A percentile compares a stretch with the other conserved stretches of the same genome.
phyloP scores from a whole-genome alignment of 1,140 invertebrate species.

The Drosophila auraria region DNA sequence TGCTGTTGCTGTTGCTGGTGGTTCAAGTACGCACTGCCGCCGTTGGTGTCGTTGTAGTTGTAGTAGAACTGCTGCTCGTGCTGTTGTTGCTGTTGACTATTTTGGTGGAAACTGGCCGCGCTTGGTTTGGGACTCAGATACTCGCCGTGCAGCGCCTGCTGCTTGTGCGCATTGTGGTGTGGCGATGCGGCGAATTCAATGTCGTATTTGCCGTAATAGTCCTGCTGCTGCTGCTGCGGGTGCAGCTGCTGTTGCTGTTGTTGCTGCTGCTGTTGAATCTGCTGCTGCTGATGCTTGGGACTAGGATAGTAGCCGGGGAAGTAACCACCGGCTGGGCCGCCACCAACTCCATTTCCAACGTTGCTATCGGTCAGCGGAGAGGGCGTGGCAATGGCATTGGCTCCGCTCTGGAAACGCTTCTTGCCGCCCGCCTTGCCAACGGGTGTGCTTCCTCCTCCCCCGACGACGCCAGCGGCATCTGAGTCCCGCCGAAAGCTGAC shows the following conservation, averaged over 20 bases:
- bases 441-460: constrained; percentile 40
- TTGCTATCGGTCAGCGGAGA: constrained; percentile 39
- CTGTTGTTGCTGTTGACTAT: constrained; percentile 69
- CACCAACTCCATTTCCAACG: constrained; percentile 17
- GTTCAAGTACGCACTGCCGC: constrained; percentile 72
- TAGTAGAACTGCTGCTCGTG: constrained; percentile 73
- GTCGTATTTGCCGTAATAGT: constrained; percentile 83
- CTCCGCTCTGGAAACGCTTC: constrained; percentile 67
- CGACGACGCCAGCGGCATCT: constrained; percentile 45
- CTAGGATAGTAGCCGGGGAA: constrained; percentile 77
- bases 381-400: constrained; percentile 63
- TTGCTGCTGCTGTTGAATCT: constrained; percentile 52
- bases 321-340: constrained; percentile 46
- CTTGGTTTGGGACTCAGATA: constrained; percentile 78
- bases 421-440: constrained; percentile 48
- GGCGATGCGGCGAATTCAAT: constrained; percentile 78
- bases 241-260: constrained; percentile 38
- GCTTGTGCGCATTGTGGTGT: constrained; percentile 64
- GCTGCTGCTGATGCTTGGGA: constrained; percentile 61
- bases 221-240: constrained; percentile 62
- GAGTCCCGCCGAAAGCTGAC: constrained; percentile 76
- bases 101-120: constrained; percentile 65
- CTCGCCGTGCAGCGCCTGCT: constrained; percentile 68
- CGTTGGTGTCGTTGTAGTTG: constrained; percentile 77
- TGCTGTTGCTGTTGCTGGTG: constrained; percentile 66